Conservation (phyloP, 2,113 vertebrate genomes). For the Melanotaenia duboulayi region DNA sequence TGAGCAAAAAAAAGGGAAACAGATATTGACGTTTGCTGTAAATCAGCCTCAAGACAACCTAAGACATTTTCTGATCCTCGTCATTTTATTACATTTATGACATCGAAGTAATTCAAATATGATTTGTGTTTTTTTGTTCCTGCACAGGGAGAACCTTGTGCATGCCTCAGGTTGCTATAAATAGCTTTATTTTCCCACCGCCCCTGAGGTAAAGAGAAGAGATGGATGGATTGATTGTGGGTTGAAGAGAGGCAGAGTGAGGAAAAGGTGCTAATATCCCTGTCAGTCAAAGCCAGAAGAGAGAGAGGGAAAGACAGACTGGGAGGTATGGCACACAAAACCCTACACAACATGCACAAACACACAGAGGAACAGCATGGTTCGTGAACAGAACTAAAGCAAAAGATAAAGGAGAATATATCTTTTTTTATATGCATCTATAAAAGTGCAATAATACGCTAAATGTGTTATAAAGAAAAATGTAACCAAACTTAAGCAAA, state of each 20-base stretch:
- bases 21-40: too few species aligned
- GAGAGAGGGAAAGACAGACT: background rate
- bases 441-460: background rate
- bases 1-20: too few species aligned
- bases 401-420: too few species aligned
- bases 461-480: background rate
- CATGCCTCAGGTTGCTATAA: slow-evolving; percentile 47
- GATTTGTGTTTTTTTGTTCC: background rate
- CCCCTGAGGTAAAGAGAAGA: slow-evolving; percentile 37
- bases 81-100: too few species aligned
- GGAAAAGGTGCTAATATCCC: slow-evolving; percentile 64
- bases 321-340: too few species aligned
- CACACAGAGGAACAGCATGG: background rate
- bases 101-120: background rate
- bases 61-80: too few species aligned
- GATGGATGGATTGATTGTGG: slow-evolving; percentile 60
- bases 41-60: too few species aligned
- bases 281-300: slow-evolving; percentile 56
- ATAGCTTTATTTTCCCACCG: slow-evolving; percentile 57
- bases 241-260: slow-evolving; percentile 26
- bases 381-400: background rate
- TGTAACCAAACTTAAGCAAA: background rate
- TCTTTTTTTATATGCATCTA: background rate
- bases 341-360: background rate
- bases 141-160: background rate